These are phyloP conservation scores for Novumbra hubbsi DNA, from an alignment of 2,797 vertebrate genomes.

Conservation along the genomic window DNA sequence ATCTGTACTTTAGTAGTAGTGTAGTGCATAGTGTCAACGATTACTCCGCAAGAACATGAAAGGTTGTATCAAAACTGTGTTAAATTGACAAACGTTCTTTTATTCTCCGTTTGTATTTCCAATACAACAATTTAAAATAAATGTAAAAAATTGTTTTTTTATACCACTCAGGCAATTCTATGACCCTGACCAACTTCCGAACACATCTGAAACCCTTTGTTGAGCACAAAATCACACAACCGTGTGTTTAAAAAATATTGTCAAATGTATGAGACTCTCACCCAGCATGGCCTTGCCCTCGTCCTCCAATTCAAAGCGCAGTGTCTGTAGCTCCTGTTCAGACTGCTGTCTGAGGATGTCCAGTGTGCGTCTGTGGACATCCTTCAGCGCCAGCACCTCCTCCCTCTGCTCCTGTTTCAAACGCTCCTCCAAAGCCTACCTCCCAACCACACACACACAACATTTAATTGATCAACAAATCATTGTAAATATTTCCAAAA, in stretches of 20 bases:
- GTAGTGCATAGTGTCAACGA: too few relatives aligned
- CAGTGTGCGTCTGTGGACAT: constrained; percentile 91
- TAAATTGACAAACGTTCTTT: too few relatives aligned
- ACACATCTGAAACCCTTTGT: too few relatives aligned
- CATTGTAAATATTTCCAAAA: not conserved
- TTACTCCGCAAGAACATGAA: too few relatives aligned
- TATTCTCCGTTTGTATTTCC: too few relatives aligned
- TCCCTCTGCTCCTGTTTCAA: constrained; percentile 91
- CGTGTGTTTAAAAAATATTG: not conserved
- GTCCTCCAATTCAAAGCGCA: constrained; percentile 94
- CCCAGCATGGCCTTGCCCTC: constrained; percentile 97
- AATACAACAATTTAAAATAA: too few relatives aligned
- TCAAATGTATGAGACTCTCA: constrained; percentile 47
- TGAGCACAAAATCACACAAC: too few relatives aligned
- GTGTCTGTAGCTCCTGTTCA: constrained; percentile 93
- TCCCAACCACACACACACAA: not conserved
- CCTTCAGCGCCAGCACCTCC: constrained; percentile 90
- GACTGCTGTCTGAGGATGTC: constrained; percentile 92
- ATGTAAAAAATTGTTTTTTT: too few relatives aligned
- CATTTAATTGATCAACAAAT: not conserved
- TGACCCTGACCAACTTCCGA: too few relatives aligned
- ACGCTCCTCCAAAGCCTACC: constrained; percentile 89
- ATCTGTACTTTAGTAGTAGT: too few relatives aligned
- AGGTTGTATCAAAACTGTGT: too few relatives aligned
- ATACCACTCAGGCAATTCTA: too few relatives aligned